phyloP scores from a whole-genome alignment of 2,797 vertebrate genomes.

The Lerista edwardsae region DNA sequence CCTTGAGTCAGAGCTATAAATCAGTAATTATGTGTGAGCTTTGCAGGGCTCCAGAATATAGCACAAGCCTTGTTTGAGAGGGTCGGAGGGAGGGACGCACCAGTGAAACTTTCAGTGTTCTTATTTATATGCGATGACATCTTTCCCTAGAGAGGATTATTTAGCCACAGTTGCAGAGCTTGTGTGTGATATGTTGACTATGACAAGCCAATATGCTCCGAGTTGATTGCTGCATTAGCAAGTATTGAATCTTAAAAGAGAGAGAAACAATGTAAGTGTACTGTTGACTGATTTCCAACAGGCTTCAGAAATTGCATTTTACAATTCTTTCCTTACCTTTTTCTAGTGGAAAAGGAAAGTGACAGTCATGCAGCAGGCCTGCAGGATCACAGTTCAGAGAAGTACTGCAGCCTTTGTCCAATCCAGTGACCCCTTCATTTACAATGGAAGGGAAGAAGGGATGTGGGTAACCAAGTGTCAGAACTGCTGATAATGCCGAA shows the following conservation, averaged over 20 bases:
- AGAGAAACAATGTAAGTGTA: not conserved
- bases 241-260: not conserved
- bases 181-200: not conserved
- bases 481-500: not conserved
- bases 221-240: not conserved
- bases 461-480: not conserved
- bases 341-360: not conserved
- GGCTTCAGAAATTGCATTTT: not conserved
- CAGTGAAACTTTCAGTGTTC: slow-evolving; percentile 37
- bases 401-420: not conserved
- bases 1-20: slow-evolving; percentile 42
- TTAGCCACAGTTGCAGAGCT: slow-evolving; percentile 9
- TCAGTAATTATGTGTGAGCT: slow-evolving; percentile 35
- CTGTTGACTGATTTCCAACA: slow-evolving; percentile 10
- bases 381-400: not conserved
- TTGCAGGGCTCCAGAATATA: slow-evolving; percentile 19
- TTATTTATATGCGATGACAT: not conserved
- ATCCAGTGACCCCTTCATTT: not conserved
- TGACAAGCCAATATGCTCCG: not conserved
- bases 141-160: slow-evolving; percentile 34
- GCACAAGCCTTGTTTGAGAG: slow-evolving; percentile 25
- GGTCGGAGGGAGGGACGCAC: not conserved
- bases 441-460: not conserved
- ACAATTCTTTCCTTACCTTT: not conserved
- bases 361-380: not conserved